Percentiles rank a stretch among this genome's conserved stretches.
Conservation (phyloP, 2,113 vertebrate genomes). For the Malurus cyaneus region DNA sequence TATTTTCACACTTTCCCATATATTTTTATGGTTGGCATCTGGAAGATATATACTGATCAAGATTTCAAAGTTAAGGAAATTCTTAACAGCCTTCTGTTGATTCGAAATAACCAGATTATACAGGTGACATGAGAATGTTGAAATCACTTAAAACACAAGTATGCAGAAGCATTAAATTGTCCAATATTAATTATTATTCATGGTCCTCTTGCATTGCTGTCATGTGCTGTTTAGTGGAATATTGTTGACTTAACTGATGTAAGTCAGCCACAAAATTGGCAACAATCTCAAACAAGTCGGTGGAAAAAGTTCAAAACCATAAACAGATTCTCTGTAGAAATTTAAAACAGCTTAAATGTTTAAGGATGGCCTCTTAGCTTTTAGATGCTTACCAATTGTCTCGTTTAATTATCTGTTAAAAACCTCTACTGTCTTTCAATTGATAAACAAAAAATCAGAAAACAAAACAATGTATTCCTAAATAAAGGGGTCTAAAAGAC, state of each 20-base stretch:
- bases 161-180: neutral
- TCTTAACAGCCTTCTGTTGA: neutral
- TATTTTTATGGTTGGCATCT: neutral
- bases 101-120: neutral
- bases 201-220: neutral
- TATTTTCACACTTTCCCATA: neutral
- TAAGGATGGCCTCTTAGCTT: neutral
- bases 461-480: neutral
- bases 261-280: neutral
- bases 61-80: neutral
- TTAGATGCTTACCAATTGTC: neutral
- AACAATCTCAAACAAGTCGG: neutral
- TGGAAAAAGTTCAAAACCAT: neutral
- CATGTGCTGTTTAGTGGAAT: neutral
- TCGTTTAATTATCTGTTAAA: neutral
- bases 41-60: neutral
- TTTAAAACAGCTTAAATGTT: neutral
- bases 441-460: neutral
- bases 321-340: neutral
- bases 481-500: rapidly evolving
- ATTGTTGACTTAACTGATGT: neutral
- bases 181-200: neutral
- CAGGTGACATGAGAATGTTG: neutral
- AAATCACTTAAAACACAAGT: neutral
- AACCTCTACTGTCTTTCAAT: neutral